Percentiles rank a stretch among this genome's conserved stretches.
Evolutionary conservation across 2,797 vertebrate species (phyloP).

Genomic region (Antrozous pallidus): DNA sequence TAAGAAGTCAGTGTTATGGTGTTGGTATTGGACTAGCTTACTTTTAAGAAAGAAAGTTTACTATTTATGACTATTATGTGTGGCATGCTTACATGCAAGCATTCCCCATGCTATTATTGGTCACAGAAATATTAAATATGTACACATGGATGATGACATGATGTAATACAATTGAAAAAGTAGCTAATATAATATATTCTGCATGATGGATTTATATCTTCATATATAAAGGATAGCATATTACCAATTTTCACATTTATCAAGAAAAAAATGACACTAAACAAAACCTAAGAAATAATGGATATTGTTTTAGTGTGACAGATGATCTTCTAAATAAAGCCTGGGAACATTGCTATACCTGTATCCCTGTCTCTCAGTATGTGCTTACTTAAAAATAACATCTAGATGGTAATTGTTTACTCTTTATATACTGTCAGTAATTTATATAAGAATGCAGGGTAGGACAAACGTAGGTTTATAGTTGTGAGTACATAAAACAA

Average conservation of each 20-base stretch:
- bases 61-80: background rate
- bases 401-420: slow-evolving; percentile 33
- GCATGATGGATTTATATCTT: slow-evolving; percentile 26
- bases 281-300: slow-evolving; percentile 2
- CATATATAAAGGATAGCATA: background rate
- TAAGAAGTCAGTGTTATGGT: background rate
- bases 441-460: background rate
- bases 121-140: background rate
- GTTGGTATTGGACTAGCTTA: background rate
- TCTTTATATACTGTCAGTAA: background rate
- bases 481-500: background rate
- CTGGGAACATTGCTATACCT: background rate
- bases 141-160: background rate
- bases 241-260: slow-evolving; percentile 37
- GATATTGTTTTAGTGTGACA: slow-evolving; percentile 21
- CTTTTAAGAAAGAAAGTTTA: background rate
- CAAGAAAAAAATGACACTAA: background rate
- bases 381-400: background rate
- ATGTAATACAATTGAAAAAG: slow-evolving; percentile 21
- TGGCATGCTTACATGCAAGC: background rate
- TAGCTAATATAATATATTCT: slow-evolving; percentile 16
- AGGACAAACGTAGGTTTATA: background rate
- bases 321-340: slow-evolving; percentile 46
- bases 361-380: background rate
- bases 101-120: background rate